These are phyloP conservation scores for Ochropacha duplaris DNA, from an alignment of 2,888 invertebrate species.

Conservation along the genomic window DNA sequence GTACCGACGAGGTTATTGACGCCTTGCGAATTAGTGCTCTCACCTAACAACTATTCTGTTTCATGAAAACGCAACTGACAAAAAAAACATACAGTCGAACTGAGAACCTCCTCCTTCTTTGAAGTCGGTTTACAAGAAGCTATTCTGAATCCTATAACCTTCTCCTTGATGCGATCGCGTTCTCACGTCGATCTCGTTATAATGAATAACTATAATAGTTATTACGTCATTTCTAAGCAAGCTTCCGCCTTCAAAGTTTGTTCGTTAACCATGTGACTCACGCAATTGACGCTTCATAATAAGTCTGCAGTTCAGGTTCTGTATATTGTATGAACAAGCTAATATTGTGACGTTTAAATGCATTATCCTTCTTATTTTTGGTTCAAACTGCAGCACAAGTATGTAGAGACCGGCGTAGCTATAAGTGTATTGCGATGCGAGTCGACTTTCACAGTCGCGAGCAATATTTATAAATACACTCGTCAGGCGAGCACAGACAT, in stretches of 20 bases:
- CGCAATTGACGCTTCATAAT: slow-evolving; percentile 67
- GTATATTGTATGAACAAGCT: slow-evolving; percentile 33
- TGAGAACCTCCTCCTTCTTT: too few relatives aligned
- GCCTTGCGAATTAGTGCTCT: slow-evolving; percentile 56
- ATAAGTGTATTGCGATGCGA: slow-evolving; percentile 17
- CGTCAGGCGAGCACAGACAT: slow-evolving; percentile 63
- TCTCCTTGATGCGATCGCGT: slow-evolving; percentile 72
- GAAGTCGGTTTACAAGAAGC: too few relatives aligned
- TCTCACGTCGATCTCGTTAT: slow-evolving; percentile 78
- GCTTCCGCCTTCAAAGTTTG: slow-evolving; percentile 79
- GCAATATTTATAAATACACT: slow-evolving; percentile 72
- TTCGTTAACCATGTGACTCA: slow-evolving; percentile 77
- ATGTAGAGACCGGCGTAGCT: neutral
- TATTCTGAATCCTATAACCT: slow-evolving; percentile 50
- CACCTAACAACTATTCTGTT: slow-evolving; percentile 58
- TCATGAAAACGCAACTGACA: slow-evolving; percentile 58
- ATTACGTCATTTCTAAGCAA: slow-evolving; percentile 78
- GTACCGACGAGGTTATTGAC: slow-evolving; percentile 82
- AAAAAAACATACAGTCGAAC: too few relatives aligned
- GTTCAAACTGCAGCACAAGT: slow-evolving; percentile 15
- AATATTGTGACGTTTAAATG: slow-evolving; percentile 34
- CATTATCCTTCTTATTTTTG: slow-evolving; percentile 47
- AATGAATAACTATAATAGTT: slow-evolving; percentile 77
- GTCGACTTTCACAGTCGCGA: slow-evolving; percentile 52
- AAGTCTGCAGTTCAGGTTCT: slow-evolving; percentile 53